Base-by-base conservation (phyloP, 2,888 invertebrate genomes). In the Diarsia dahlii region DNA sequence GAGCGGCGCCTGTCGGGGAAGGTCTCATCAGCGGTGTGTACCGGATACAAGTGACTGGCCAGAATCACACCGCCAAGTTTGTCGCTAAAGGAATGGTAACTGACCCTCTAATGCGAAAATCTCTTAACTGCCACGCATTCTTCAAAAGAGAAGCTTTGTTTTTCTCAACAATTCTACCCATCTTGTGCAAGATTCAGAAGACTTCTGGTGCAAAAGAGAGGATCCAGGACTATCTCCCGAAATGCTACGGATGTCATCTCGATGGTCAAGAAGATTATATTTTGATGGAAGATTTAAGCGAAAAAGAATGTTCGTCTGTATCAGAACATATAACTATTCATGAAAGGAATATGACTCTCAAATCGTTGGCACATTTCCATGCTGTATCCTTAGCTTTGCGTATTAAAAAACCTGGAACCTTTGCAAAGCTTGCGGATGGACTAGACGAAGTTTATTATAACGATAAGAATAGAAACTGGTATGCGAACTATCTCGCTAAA, bases 1-100 rank as follows among this genome's bases (percentile, higher is more conserved):
- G 89, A 84, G 94, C 91, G 0, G 91, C 92, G 0, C 89, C 92
- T 0, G 90, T 90, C 0, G 94, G 94, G 0, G 92, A 93, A 78
- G 93, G 94, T 0, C 80, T 93, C 6, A 80, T 94, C 18, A 90
- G 93, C 72, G 92, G 90, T 12, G 93, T 94, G 4, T 93, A 92
- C 78, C 88, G 94, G 28, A 89, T 94, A 34, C 75, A 84, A 15
- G 90, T 91, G 0, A 85, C 71, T 13, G 92, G 93, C 3, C 62
- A 81, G 2, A 65, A 74, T 6, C 72, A 90, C 39, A 84, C 81
- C 6, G 81, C 89, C 0, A 90, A 87, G 12, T 93, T 94, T 56
- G 79, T 94, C 23, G 92, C 87, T 0, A 94, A 94, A 85, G 91
- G 90, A 1, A 80, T 94, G 3, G 85, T 92, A 2, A 80, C 79